These are phyloP conservation scores for Fistularia tabacaria DNA, from an alignment of 2,797 vertebrate genomes.

Conservation along the genomic window DNA sequence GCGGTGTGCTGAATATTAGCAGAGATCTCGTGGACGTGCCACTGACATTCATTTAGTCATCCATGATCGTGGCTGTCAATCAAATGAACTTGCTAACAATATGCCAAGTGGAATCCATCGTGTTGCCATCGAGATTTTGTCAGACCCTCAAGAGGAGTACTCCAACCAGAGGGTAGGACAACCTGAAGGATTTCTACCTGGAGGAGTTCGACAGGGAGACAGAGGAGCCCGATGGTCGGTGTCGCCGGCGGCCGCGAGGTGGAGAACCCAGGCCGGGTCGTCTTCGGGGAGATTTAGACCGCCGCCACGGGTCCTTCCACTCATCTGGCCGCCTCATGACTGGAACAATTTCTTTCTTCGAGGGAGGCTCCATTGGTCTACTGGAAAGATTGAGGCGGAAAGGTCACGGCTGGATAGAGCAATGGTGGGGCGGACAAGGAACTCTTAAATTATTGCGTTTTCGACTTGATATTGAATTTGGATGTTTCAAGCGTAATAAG, in stretches of 20 bases:
- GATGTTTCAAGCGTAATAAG: no score
- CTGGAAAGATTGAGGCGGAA: conserved; percentile 49
- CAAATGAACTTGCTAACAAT: no score
- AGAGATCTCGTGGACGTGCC: neutral
- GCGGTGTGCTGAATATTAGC: neutral
- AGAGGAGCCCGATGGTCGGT: conserved; percentile 88
- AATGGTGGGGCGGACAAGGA: neutral
- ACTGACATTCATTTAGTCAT: no score
- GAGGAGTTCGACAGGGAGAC: conserved; percentile 91
- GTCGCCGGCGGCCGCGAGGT: conserved; percentile 82
- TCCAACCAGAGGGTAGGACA: neutral
- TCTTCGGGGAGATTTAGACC: conserved; percentile 95
- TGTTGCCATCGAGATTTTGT: neutral
- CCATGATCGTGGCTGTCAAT: no score
- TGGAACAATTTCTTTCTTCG: conserved; percentile 73
- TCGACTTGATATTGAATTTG: no score
- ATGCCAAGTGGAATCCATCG: no score
- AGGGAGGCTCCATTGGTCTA: conserved; percentile 83
- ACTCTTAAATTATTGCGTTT: neutral
- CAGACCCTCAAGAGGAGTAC: neutral
- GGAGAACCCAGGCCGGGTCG: conserved; percentile 84
- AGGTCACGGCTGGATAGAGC: neutral
- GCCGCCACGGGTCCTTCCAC: conserved; percentile 98
- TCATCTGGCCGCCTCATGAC: conserved; percentile 89
- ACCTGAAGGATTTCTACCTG: conserved; percentile 69